A percentile compares a stretch with the other conserved stretches of the same genome.
Conservation (phyloP, 2,113 vertebrate genomes). For the Anoura caudifer region DNA sequence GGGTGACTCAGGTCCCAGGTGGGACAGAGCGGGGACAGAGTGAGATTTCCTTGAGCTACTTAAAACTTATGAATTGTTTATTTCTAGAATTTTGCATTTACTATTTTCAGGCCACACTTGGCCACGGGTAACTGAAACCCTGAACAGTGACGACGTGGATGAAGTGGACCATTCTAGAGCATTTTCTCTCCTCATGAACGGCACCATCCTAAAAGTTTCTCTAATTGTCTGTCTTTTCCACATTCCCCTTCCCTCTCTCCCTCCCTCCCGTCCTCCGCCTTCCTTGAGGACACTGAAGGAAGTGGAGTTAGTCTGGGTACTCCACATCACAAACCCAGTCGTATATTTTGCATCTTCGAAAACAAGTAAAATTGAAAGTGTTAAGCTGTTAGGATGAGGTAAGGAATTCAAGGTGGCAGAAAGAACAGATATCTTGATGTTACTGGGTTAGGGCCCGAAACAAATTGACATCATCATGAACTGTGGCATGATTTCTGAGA, state of each 20-base stretch:
- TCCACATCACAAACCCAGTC: background rate
- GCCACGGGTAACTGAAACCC: background rate
- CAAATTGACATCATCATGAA: background rate
- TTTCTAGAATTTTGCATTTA: background rate
- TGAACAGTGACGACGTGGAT: background rate
- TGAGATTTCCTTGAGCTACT: background rate
- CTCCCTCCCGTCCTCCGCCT: background rate
- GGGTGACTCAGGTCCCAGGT: background rate
- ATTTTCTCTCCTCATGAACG: background rate
- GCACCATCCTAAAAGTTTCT: background rate
- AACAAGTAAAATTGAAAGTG: background rate
- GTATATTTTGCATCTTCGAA: background rate
- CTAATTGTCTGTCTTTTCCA: background rate
- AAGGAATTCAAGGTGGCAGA: background rate
- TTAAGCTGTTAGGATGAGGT: background rate
- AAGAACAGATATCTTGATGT: background rate
- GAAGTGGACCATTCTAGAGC: background rate
- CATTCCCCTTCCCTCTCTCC: rapidly evolving
- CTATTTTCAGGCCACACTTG: background rate
- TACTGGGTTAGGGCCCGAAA: background rate
- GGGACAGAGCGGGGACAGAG: background rate
- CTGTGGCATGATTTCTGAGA: background rate
- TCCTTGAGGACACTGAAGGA: background rate
- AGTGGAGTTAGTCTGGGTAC: background rate
- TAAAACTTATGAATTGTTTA: background rate